Conservation (phyloP, 2,888 invertebrate species). For the Seira musarum region DNA sequence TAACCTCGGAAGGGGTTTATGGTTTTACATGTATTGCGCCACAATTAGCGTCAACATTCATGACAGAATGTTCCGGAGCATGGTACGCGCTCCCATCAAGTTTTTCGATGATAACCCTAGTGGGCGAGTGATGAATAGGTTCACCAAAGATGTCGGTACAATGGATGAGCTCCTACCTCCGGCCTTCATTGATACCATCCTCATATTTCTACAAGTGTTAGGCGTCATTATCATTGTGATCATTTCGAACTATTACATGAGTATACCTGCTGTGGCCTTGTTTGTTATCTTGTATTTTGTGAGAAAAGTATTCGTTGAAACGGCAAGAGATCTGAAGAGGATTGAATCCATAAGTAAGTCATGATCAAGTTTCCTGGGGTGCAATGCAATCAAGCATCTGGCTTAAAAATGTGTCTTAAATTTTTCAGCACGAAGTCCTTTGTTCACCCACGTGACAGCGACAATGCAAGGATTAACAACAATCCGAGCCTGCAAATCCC, state of each 20-base stretch:
- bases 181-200: conserved; percentile 76
- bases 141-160: conserved; percentile 85
- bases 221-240: conserved; percentile 52
- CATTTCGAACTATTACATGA: conserved; percentile 51
- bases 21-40: conserved; percentile 72
- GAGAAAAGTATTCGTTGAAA: conserved; percentile 83
- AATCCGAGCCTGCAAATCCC: conserved; percentile 90
- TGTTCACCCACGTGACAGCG: conserved; percentile 94
- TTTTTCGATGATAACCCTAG: conserved; percentile 63
- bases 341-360: conserved; percentile 74
- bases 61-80: conserved; percentile 54
- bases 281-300: conserved; percentile 72
- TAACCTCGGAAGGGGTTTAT: conserved; percentile 72
- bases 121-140: conserved; percentile 74
- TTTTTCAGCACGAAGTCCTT: conserved; percentile 79
- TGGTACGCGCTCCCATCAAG: conserved; percentile 55
- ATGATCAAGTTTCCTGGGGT: too few relatives aligned
- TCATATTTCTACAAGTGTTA: conserved; percentile 50
- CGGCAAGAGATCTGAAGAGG: conserved; percentile 84
- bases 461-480: conserved; percentile 92
- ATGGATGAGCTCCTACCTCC: conserved; percentile 73
- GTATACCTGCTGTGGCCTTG: conserved; percentile 50
- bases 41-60: conserved; percentile 72
- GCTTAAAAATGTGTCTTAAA: too few relatives aligned
- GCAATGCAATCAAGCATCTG: too few relatives aligned